A percentile compares a stretch with the other conserved stretches of the same genome.
Evolutionary conservation across 2,888 invertebrate species (phyloP).

Genomic region (Oxyteleia sp.): DNA sequence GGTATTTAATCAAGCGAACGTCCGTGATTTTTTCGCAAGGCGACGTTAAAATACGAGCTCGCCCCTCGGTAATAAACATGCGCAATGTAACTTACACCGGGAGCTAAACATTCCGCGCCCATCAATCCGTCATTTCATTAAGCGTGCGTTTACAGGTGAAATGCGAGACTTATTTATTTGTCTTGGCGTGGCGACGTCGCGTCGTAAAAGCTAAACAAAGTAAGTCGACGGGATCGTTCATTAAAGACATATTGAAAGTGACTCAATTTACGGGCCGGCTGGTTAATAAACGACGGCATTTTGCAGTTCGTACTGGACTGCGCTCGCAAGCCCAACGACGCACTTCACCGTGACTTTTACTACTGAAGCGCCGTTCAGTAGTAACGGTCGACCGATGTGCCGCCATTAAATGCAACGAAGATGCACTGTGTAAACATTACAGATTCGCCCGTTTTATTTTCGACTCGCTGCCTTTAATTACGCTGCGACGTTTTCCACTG

Average conservation of each 20-base stretch:
- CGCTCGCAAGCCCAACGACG: conserved; percentile 27
- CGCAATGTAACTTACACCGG: conserved; percentile 22
- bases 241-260: conserved; percentile 1
- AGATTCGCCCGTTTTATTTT: conserved; percentile 41
- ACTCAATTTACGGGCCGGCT: neutral
- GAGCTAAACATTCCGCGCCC: conserved; percentile 13
- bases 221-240: neutral
- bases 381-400: conserved; percentile 37
- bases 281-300: conserved; percentile 13
- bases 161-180: neutral
- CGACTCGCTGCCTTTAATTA: conserved; percentile 35
- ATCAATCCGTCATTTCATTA: conserved; percentile 43
- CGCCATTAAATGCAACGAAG: conserved; percentile 43
- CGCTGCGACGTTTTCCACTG: conserved; percentile 28
- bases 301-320: conserved; percentile 67
- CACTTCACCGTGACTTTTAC: conserved; percentile 53
- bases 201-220: neutral
- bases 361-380: conserved; percentile 53
- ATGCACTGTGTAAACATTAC: conserved; percentile 44
- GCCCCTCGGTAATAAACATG: conserved; percentile 48
- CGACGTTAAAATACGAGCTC: conserved; percentile 65
- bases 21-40: conserved; percentile 83
- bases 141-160: neutral
- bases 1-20: conserved; percentile 71
- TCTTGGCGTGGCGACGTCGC: too few species aligned